phyloP scores from a whole-genome alignment of 2,888 invertebrate species.

The Eristalinus sepulchralis region DNA sequence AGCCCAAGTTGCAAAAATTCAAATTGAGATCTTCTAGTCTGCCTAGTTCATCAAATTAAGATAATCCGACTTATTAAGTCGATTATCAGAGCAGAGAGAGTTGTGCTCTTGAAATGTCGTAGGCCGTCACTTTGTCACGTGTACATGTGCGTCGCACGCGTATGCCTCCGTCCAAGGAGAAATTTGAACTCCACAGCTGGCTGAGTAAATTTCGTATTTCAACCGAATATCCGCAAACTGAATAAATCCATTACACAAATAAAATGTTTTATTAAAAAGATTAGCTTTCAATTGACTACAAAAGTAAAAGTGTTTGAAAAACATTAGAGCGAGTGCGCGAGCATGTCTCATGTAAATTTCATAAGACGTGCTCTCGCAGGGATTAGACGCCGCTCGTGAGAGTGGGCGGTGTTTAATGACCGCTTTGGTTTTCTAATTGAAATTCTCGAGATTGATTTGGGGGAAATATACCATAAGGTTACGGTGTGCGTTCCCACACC shows the following conservation, averaged over 20 bases:
- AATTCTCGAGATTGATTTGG: background rate
- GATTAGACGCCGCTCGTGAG: background rate
- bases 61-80: background rate
- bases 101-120: background rate
- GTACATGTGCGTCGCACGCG: background rate
- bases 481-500: background rate
- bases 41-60: background rate
- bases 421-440: background rate
- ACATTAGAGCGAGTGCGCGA: background rate
- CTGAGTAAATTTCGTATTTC: background rate
- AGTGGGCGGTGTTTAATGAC: background rate
- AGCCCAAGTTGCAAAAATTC: background rate
- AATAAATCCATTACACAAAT: background rate
- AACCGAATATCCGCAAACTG: background rate
- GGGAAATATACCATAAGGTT: background rate
- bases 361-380: background rate
- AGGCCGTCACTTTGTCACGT: background rate
- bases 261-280: background rate
- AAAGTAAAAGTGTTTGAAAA: constrained; percentile 8
- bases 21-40: background rate
- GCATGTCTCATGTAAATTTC: background rate
- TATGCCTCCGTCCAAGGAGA: background rate
- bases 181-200: background rate
- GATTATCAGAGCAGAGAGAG: background rate
- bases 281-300: background rate